Base-by-base conservation (phyloP, 2,888 invertebrate species). In the Scaptomyza tumidula region DNA sequence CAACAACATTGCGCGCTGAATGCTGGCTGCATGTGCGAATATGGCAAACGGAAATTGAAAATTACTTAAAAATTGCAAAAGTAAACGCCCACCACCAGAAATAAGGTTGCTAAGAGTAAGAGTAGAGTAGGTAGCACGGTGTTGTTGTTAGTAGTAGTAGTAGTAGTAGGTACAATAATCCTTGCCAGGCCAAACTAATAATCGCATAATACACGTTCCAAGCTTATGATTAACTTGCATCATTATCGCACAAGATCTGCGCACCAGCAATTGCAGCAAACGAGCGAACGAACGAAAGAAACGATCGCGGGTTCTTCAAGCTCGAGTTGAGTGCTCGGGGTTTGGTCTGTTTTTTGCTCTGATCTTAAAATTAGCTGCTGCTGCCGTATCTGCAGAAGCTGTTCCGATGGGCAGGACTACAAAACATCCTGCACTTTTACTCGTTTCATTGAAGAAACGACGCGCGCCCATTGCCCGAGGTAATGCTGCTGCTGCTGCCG, bases 341-440 rank as follows among this genome's bases (percentile, higher is more conserved):
- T 45, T 60, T 39, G 48, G 45, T 14, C 31, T 62, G 55, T 58
- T 73, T 50, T 61, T 64, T 68, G 56, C 56, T 44, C 37, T 50
- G 60, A 48, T 55, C 48, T 70, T 66, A 53, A 87, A 86, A 90
- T 91, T 90, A 91, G 90, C 91, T 90, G 88, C 90, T 90, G 87
- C 91, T 90, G 90, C 90, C 84, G 90, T 89, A 86, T 89, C 89
- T 90, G 90, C 90, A 90, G 90, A 90, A 90, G 91, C 90, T 80
- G 87, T 90, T 90, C 82, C 76, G 77, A 83, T 73, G 75, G 82
- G 82, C 80, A 88, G 86, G 86, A 84, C 88, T 75, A 83, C 80
- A 80, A 81, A 80, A 84, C 88, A 88, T 88, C 88, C 88, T 84
- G 84, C 86, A 88, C 86, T 84, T 84, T 84, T 86, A 84, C 86